A percentile compares a stretch with the other conserved stretches of the same genome.
phyloP scores from a whole-genome alignment of 2,113 vertebrate genomes.

The Barnardius zonarius region DNA sequence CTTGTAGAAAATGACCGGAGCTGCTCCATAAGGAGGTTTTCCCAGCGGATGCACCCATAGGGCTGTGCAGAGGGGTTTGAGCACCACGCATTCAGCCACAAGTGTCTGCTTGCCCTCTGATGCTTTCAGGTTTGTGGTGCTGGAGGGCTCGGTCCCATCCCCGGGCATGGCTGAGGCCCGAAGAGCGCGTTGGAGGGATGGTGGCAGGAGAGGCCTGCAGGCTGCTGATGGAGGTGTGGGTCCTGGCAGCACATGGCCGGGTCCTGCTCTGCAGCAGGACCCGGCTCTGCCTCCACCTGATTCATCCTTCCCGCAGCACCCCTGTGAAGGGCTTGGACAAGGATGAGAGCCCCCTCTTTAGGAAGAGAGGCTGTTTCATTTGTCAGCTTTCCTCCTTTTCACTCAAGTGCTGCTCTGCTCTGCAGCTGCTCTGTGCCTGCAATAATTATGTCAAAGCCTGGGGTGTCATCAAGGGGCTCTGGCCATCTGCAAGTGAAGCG shows the following conservation, averaged over 20 bases:
- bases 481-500: constrained; percentile 35
- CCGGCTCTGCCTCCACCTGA: background rate
- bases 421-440: background rate
- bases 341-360: background rate
- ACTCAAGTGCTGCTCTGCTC: background rate
- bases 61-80: background rate
- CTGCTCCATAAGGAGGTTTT: background rate
- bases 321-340: background rate
- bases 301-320: background rate
- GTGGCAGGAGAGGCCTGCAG: background rate
- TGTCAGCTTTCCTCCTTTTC: background rate
- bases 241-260: background rate
- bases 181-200: accelerated
- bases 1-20: accelerated
- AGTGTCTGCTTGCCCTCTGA: accelerated
- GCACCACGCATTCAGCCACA: accelerated
- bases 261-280: background rate
- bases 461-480: constrained; percentile 24
- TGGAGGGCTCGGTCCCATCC: accelerated
- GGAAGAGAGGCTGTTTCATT: background rate
- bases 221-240: background rate
- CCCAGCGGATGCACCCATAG: accelerated
- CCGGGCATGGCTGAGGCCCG: accelerated
- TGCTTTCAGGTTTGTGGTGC: accelerated
- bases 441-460: constrained; percentile 1